Evolutionary conservation across 2,888 invertebrate genomes (phyloP), one percentile per base, ranked within the genome.

Genomic region (Branchipolynoe longqiensis): DNA sequence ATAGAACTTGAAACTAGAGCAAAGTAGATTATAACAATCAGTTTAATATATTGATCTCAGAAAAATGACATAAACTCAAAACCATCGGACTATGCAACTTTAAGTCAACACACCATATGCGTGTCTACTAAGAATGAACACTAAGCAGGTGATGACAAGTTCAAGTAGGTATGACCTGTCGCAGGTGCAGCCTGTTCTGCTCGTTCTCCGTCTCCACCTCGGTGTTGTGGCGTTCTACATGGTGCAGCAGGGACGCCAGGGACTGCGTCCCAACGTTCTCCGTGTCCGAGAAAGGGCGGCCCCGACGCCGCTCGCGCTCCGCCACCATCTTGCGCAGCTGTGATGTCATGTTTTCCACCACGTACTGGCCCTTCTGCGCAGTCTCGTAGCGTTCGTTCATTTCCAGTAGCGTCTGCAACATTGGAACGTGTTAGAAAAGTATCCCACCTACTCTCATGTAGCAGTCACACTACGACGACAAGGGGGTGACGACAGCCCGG

Each of bases 141-240:
- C n/a, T n/a, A n/a, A n/a, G n/a, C n/a, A n/a, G n/a, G n/a, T n/a
- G n/a, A n/a, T n/a, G n/a, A n/a, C n/a, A n/a, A n/a, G n/a, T n/a
- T n/a, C n/a, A n/a, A n/a, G n/a, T n/a, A n/a, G n/a, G n/a, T n/a
- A n/a, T n/a, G n/a, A 92, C 92, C 90, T 92, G 90, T 12, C 88
- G 85, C 12, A 91, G 82, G 88, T 87, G 90, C 36, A 86, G 86
- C 64, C 87, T 87, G 73, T 89, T 89, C 12, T 88, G 78, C 38
- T 90, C 90, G 0, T 89, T 31, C 18, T 92, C 91, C 59, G 89
- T 89, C 28, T 90, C 90, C 59, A 91, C 56, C 41, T 92, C 92
- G 84, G 90, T 89, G 36, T 92, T 86, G 86, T 91, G 92, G 84
- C 91, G 88, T 84, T 92, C 92, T 33, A 93, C 84, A 0, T 91